Evolutionary conservation across 2,888 invertebrate species (phyloP).

Genomic region (Kryphioiulus occultus): DNA sequence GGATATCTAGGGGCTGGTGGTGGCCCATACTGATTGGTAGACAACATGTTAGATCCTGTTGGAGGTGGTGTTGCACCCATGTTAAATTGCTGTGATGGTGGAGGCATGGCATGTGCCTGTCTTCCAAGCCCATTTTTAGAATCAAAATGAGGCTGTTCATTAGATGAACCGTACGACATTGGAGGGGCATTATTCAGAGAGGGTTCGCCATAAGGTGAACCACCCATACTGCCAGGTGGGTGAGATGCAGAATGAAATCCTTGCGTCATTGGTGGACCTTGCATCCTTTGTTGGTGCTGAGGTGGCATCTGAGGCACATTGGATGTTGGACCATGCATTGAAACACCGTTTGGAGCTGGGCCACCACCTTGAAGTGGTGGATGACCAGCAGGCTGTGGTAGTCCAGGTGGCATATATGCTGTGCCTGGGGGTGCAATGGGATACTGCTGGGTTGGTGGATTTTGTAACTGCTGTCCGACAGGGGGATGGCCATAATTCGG

Average conservation of each 20-base stretch:
- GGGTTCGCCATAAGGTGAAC: background rate
- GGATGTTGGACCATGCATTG: slow-evolving; percentile 15
- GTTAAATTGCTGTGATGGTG: slow-evolving; percentile 49
- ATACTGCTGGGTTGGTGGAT: background rate
- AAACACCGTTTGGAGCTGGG: background rate
- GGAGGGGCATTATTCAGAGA: background rate
- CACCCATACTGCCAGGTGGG: background rate
- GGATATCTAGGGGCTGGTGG: slow-evolving; percentile 52
- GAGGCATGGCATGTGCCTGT: slow-evolving; percentile 53
- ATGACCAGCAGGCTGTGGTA: background rate
- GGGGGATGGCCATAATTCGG: slow-evolving; percentile 21
- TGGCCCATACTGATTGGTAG: slow-evolving; percentile 19
- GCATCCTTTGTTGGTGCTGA: background rate
- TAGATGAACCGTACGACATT: background rate
- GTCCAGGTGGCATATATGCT: background rate
- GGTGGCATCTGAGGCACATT: slow-evolving; percentile 14
- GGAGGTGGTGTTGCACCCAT: slow-evolving; percentile 46
- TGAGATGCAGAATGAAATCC: background rate
- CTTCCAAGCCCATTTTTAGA: slow-evolving; percentile 33
- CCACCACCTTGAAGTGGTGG: background rate
- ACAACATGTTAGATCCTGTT: background rate
- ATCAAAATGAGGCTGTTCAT: slow-evolving; percentile 27
- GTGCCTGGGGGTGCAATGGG: background rate
- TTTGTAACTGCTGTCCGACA: background rate
- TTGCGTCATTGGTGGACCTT: slow-evolving; percentile 1